These are phyloP conservation scores for Arizona elegans DNA, from an alignment of 2,113 vertebrate species.

Conservation along the genomic window DNA sequence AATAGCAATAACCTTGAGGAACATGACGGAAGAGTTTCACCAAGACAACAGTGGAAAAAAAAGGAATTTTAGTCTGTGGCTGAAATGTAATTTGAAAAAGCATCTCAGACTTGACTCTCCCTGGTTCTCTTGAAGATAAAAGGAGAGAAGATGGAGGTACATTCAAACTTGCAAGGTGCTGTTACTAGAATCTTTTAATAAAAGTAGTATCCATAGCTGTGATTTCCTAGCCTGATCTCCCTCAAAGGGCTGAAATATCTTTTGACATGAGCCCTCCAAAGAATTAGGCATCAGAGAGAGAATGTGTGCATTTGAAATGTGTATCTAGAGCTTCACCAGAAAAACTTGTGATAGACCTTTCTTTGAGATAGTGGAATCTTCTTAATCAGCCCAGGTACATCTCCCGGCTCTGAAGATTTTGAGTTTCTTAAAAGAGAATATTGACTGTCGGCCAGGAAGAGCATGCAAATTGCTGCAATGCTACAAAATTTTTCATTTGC, in stretches of 20 bases:
- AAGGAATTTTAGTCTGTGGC: no score
- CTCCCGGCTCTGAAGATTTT: not conserved
- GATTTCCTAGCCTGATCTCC: not conserved
- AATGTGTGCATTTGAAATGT: not conserved
- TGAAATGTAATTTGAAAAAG: no score
- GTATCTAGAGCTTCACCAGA: not conserved
- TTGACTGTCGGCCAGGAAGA: not conserved
- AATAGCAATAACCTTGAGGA: not conserved
- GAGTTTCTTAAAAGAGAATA: not conserved
- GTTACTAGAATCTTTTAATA: no score
- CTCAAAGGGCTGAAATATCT: not conserved
- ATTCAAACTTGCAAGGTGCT: no score
- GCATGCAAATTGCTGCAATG: not conserved
- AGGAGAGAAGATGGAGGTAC: no score
- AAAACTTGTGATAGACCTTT: not conserved
- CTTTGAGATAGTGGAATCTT: not conserved
- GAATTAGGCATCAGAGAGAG: not conserved
- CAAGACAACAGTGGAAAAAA: no score
- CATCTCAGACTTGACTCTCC: no score
- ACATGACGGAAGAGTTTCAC: not conserved
- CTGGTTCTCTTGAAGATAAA: no score
- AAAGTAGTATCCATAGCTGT: not conserved
- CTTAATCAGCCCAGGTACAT: not conserved
- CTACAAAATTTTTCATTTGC: conserved; percentile 22
- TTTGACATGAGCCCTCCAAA: not conserved